phyloP scores from a whole-genome alignment of 1,140 invertebrate species.

The Maniola jurtina region DNA sequence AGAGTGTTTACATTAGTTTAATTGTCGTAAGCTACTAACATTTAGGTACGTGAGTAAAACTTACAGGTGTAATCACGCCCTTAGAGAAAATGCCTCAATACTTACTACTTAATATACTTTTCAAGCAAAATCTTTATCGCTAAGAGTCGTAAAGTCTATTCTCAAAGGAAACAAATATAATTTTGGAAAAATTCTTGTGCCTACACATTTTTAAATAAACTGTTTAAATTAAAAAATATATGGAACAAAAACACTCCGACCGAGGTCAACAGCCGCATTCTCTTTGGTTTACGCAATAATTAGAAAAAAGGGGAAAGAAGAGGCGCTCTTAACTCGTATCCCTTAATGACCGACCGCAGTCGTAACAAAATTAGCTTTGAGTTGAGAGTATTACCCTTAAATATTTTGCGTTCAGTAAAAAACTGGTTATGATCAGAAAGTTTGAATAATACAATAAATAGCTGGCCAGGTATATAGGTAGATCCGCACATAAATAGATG shows the following conservation, averaged over 20 bases:
- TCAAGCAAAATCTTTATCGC: no score
- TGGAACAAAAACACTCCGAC: not conserved
- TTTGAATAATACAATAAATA: not conserved
- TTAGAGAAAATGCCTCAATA: no score
- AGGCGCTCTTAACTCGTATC: not conserved
- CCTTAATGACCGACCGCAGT: conserved; percentile 23
- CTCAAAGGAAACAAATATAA: no score
- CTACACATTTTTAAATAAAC: not conserved
- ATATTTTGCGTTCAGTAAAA: not conserved
- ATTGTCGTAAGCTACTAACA: no score
- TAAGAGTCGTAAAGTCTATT: no score
- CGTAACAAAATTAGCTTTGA: conserved; percentile 34
- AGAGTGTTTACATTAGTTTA: no score
- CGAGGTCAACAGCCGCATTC: not conserved
- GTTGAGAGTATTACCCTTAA: not conserved
- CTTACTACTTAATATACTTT: no score
- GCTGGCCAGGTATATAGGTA: no score
- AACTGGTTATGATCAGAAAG: not conserved
- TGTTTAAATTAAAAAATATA: not conserved
- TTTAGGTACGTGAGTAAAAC: no score
- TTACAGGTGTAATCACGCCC: no score
- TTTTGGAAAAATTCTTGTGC: not conserved
- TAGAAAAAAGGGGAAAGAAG: conserved; percentile 1
- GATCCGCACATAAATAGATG: no score
- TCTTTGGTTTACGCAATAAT: not conserved